Evolutionary conservation across 2,113 vertebrate genomes (phyloP), one percentile per base, ranked within the genome.

Genomic region (Forbesichthys agassizii): DNA sequence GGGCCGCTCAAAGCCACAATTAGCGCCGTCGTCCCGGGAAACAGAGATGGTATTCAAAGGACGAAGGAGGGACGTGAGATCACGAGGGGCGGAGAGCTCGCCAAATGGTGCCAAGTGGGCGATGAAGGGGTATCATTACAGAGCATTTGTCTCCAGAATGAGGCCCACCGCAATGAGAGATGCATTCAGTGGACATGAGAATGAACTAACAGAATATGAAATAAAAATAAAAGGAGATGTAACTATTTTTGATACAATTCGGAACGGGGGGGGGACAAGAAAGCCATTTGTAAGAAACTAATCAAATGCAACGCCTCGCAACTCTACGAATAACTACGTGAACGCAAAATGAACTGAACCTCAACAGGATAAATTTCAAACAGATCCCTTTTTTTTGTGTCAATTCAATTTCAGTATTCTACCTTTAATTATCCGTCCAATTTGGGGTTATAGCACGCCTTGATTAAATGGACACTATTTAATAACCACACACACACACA

Each of bases 391-490:
- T 52, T 69, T 55, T 7, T 18, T 71, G 55, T 12, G 55, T 80
- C 73, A 70, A 88, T 89, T 83, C 77, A 90, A 85, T 91, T 88
- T 84, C 74, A 81, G 90, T 81, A 74, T 86, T 89, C 84, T 75
- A 80, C 73, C 85, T 88, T 90, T 89, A 92, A 92, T 92, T 86
- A 87, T 86, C 86, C 67, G 57, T 69, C 79, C 82, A 90, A 90
- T 91, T 90, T 89, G 83, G 77, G 77, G 78, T 70, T 73, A 75
- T 80, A 75, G 88, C 79, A 59, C 56, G 76, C 77, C 80, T 81
- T 88, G 87, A 92, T 93, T 91, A 89, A 92, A 88, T 77, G 88
- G 89, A 86, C 86, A 84, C 80, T 84, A 79, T 88, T 90, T 91
- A 91, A 90, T 92, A 91, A 89, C 88, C 81, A 8, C 27, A 8